phyloP scores from a whole-genome alignment of 2,888 invertebrate species.

The Heteromurus nitidus region DNA sequence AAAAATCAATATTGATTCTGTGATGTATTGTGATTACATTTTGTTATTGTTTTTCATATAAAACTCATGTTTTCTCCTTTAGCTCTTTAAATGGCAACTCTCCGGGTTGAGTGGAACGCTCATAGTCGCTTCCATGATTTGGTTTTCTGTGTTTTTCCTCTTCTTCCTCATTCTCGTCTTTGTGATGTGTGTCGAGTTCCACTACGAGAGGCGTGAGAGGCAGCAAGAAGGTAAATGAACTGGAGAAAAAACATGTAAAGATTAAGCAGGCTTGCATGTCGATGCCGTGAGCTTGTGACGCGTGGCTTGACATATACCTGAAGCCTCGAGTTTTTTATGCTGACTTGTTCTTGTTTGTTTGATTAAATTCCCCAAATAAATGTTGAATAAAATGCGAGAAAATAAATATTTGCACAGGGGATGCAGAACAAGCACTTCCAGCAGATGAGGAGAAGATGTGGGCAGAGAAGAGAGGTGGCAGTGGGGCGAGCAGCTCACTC shows the following conservation, averaged over 20 bases:
- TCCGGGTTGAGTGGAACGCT: slow-evolving; percentile 56
- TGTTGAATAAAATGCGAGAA: background rate
- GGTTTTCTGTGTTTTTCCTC: slow-evolving; percentile 40
- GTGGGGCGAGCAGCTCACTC: slow-evolving; percentile 36
- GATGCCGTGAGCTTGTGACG: background rate
- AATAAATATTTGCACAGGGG: background rate
- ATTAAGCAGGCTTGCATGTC: too few relatives aligned
- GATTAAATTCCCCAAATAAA: too few relatives aligned
- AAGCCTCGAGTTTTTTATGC: too few relatives aligned
- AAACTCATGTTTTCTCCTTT: background rate
- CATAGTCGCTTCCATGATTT: slow-evolving; percentile 52
- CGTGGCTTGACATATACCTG: too few relatives aligned
- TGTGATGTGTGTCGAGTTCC: slow-evolving; percentile 52
- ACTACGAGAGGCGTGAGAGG: slow-evolving; percentile 45
- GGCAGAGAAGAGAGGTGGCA: slow-evolving; percentile 40
- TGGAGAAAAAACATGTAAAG: too few relatives aligned
- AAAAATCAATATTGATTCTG: background rate
- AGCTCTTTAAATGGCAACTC: slow-evolving; percentile 62
- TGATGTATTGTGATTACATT: background rate
- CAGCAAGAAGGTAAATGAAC: slow-evolving; percentile 35
- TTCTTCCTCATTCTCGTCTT: slow-evolving; percentile 49
- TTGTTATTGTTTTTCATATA: background rate
- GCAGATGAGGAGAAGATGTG: slow-evolving; percentile 45
- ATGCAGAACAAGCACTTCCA: slow-evolving; percentile 46
- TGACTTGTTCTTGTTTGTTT: too few relatives aligned